Conservation (phyloP, 1,140 invertebrate genomes). For the Ceratina japonica region DNA sequence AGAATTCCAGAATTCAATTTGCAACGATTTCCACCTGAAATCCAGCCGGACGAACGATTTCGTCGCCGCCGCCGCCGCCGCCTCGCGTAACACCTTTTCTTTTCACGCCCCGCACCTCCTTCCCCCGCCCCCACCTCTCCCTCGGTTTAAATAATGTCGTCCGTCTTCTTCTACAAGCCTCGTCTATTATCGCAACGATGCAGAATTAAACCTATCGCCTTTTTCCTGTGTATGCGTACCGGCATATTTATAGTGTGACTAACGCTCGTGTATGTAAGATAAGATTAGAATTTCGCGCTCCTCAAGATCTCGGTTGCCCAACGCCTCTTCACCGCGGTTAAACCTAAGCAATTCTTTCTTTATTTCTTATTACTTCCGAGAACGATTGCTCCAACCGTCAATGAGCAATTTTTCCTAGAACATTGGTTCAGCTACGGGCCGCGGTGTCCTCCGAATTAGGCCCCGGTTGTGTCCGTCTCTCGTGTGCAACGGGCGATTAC, state of each 20-base stretch:
- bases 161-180: neutral
- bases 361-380: neutral
- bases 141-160: neutral
- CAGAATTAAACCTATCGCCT: conserved; percentile 36
- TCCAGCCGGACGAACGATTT: neutral
- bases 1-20: conserved; percentile 33
- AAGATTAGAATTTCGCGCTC: conserved; percentile 56
- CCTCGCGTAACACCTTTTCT: no score
- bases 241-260: conserved; percentile 54
- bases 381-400: neutral
- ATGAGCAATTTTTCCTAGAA: neutral
- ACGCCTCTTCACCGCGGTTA: conserved; percentile 18
- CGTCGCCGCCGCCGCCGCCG: no score
- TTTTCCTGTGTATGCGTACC: conserved; percentile 27
- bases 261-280: conserved; percentile 40
- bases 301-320: conserved; percentile 47
- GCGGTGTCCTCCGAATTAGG: neutral
- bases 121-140: fast-evolving
- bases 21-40: conserved; percentile 8
- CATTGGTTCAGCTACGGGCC: no score
- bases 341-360: neutral
- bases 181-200: conserved; percentile 28
- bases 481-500: no score
- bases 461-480: neutral
- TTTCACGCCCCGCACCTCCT: no score